Evolutionary conservation across 2,113 vertebrate genomes (phyloP).

Genomic region (Gymnocephalus cernua): DNA sequence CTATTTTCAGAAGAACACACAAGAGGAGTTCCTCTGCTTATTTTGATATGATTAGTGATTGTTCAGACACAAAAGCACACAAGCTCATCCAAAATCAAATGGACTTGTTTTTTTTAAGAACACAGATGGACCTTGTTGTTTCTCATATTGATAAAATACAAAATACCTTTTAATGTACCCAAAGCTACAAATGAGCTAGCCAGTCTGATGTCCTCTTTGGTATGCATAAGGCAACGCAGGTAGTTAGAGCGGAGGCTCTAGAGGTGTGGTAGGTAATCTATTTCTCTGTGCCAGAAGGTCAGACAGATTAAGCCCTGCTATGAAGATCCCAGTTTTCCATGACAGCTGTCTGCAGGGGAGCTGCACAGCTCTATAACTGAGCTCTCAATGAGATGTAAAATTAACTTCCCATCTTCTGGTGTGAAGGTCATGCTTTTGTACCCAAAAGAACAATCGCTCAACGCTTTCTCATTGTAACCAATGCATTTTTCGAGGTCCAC

Average conservation of each 20-base stretch:
- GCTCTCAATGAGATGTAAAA: slow-evolving; percentile 83
- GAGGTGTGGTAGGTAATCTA: slow-evolving; percentile 77
- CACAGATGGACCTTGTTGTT: slow-evolving; percentile 22
- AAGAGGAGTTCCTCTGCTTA: background rate
- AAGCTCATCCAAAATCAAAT: slow-evolving; percentile 34
- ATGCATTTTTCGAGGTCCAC: slow-evolving; percentile 30
- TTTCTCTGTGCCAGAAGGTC: slow-evolving; percentile 81
- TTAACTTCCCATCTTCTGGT: slow-evolving; percentile 73
- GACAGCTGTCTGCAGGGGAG: slow-evolving; percentile 78
- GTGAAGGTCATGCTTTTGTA: slow-evolving; percentile 75
- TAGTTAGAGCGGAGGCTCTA: slow-evolving; percentile 62
- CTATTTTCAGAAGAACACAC: background rate
- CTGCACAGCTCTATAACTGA: slow-evolving; percentile 68
- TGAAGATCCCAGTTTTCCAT: slow-evolving; percentile 79
- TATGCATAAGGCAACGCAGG: slow-evolving; percentile 63
- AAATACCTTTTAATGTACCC: slow-evolving; percentile 55
- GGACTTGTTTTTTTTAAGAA: slow-evolving; percentile 48
- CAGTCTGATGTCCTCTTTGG: slow-evolving; percentile 59
- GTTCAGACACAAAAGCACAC: slow-evolving; percentile 3
- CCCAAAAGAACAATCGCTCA: slow-evolving; percentile 36
- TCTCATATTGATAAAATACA: slow-evolving; percentile 41
- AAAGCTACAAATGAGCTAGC: slow-evolving; percentile 50
- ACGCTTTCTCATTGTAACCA: slow-evolving; percentile 16
- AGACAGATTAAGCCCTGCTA: slow-evolving; percentile 80
- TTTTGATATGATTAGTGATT: slow-evolving; percentile 49